Conservation (phyloP, 2,888 invertebrate species). For the Pyrrhosoma nymphula region DNA sequence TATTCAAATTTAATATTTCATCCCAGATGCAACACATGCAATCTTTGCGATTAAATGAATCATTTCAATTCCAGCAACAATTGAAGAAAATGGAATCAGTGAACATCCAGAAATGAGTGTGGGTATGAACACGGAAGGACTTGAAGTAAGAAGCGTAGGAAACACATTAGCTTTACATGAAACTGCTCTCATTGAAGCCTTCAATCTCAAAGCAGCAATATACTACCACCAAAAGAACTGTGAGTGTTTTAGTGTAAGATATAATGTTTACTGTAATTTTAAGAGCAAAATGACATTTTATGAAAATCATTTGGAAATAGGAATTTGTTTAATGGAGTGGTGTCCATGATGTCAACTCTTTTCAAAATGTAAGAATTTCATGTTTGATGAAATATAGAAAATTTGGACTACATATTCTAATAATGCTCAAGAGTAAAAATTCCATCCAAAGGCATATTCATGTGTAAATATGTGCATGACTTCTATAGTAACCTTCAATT, state of each 20-base stretch:
- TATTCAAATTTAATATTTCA: too few relatives aligned
- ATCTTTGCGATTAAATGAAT: neutral
- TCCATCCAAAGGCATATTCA: too few relatives aligned
- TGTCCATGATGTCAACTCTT: too few relatives aligned
- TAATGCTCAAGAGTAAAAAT: too few relatives aligned
- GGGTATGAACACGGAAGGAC: conserved; percentile 97
- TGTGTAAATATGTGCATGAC: too few relatives aligned
- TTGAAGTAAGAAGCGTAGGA: conserved; percentile 96
- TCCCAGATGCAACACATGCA: too few relatives aligned
- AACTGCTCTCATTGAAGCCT: conserved; percentile 98
- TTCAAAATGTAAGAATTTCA: too few relatives aligned
- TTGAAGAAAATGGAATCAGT: conserved; percentile 96
- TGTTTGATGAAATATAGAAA: too few relatives aligned
- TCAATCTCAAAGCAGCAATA: conserved; percentile 98
- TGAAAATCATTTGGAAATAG: conserved; percentile 24
- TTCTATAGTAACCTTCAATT: too few relatives aligned
- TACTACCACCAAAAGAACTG: conserved; percentile 95
- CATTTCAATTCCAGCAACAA: conserved; percentile 83
- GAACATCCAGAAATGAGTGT: conserved; percentile 98
- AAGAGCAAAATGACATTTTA: neutral
- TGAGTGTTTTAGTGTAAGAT: conserved; percentile 75
- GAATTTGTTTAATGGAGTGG: neutral
- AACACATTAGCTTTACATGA: conserved; percentile 96
- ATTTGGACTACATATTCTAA: too few relatives aligned
- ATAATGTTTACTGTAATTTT: conserved; percentile 12